Percentiles rank a stretch among this genome's conserved stretches.
These are phyloP conservation scores for Ochotona curzoniae DNA, from an alignment of 2,113 vertebrate species.

Conservation along the genomic window DNA sequence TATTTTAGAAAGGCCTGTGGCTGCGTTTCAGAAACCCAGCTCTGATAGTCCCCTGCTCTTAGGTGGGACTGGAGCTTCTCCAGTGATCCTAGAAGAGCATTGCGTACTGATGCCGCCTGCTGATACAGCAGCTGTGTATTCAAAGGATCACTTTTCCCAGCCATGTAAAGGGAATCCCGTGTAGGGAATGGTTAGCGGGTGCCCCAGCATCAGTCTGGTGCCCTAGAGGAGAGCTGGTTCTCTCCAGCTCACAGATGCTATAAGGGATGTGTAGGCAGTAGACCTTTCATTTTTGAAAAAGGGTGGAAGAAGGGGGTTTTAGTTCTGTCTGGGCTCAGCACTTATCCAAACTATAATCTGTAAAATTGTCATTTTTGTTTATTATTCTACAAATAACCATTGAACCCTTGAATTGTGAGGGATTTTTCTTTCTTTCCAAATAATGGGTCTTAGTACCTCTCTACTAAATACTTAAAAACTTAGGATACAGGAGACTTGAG, in stretches of 20 bases:
- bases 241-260: not conserved
- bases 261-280: not conserved
- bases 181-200: not conserved
- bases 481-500: accelerated
- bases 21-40: not conserved
- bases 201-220: not conserved
- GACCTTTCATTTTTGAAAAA: not conserved
- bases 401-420: not conserved
- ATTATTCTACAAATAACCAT: not conserved
- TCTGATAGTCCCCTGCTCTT: not conserved
- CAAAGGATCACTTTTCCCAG: not conserved
- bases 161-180: not conserved
- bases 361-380: not conserved
- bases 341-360: not conserved
- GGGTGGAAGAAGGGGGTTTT: too few species aligned
- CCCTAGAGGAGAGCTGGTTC: not conserved
- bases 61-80: too few species aligned
- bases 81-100: not conserved
- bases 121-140: not conserved
- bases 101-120: accelerated
- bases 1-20: not conserved
- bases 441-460: not conserved
- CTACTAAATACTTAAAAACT: not conserved
- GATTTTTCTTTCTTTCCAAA: conserved; percentile 5
- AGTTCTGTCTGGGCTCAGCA: not conserved